Conservation (phyloP, 2,888 invertebrate genomes). For the Athrips mouffetella region DNA sequence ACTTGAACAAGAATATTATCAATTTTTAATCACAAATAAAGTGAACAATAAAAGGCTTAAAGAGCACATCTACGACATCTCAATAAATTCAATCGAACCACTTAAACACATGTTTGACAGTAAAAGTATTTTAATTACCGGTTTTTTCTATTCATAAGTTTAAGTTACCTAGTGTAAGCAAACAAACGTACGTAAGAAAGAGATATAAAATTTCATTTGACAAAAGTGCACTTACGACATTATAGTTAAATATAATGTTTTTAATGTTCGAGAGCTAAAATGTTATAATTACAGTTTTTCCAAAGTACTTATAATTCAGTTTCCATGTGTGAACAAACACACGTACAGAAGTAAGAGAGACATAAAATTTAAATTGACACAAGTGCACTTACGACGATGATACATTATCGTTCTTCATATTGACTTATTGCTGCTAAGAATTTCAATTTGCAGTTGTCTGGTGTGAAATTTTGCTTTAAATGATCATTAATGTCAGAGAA, state of each 20-base stretch:
- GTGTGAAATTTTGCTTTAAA: conserved; percentile 34
- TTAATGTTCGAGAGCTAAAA: background rate
- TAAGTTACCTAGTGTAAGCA: too few relatives aligned
- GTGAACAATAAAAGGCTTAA: too few relatives aligned
- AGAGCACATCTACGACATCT: too few relatives aligned
- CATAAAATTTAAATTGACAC: conserved; percentile 8
- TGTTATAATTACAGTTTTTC: background rate
- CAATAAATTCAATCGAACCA: too few relatives aligned
- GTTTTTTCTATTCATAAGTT: too few relatives aligned
- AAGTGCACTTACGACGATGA: conserved; percentile 1
- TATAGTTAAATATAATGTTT: background rate
- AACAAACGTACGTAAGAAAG: too few relatives aligned
- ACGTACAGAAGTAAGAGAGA: background rate
- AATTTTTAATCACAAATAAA: too few relatives aligned
- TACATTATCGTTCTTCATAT: background rate
- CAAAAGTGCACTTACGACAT: background rate
- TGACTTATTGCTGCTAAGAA: conserved; percentile 30
- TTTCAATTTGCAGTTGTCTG: conserved; percentile 29
- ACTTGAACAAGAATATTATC: too few relatives aligned
- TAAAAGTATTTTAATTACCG: too few relatives aligned
- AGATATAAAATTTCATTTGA: background rate
- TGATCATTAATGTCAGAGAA: conserved; percentile 5
- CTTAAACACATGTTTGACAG: too few relatives aligned
- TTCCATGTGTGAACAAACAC: background rate
- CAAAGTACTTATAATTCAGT: background rate